Conservation (phyloP, 2,888 invertebrate genomes). For the Helobdella robusta region DNA sequence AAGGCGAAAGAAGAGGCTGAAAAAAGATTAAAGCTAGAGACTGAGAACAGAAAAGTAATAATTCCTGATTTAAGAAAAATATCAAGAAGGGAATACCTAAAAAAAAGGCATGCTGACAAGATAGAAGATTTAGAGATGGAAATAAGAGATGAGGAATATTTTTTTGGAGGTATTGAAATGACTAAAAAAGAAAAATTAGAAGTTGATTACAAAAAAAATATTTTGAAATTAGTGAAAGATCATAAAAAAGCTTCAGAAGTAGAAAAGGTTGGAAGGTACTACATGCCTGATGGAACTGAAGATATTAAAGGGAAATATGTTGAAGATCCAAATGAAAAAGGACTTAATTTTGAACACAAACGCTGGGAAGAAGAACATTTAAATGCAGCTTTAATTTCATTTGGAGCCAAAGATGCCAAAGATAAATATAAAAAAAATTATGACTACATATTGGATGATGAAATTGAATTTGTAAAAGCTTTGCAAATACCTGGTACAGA, state of each 20-base stretch:
- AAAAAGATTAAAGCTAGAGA: conserved; percentile 76
- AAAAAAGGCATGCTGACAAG: conserved; percentile 91
- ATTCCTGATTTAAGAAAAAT: conserved; percentile 78
- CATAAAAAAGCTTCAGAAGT: conserved; percentile 87
- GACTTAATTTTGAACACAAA: conserved; percentile 57
- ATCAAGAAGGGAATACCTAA: conserved; percentile 83
- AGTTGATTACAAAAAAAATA: conserved; percentile 76
- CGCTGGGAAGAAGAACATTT: conserved; percentile 98
- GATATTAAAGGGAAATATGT: conserved; percentile 46
- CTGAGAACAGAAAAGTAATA: conserved; percentile 72
- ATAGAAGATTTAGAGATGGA: conserved; percentile 86
- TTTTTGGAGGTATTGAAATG: conserved; percentile 76
- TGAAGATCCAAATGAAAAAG: conserved; percentile 67
- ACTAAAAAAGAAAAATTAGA: conserved; percentile 76
- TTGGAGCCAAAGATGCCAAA: conserved; percentile 78
- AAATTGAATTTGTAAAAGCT: conserved; percentile 88
- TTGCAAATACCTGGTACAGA: conserved; percentile 51
- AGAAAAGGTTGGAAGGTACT: conserved; percentile 83
- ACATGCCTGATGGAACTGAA: conserved; percentile 62
- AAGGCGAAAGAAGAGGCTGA: conserved; percentile 65
- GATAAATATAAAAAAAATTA: conserved; percentile 59
- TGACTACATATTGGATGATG: conserved; percentile 84
- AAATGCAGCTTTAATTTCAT: conserved; percentile 78
- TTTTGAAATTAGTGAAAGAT: conserved; percentile 80
- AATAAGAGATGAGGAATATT: conserved; percentile 86